phyloP scores from a whole-genome alignment of 92 coral and sea anemone genomes.

The Palythoa heliodiscus region DNA sequence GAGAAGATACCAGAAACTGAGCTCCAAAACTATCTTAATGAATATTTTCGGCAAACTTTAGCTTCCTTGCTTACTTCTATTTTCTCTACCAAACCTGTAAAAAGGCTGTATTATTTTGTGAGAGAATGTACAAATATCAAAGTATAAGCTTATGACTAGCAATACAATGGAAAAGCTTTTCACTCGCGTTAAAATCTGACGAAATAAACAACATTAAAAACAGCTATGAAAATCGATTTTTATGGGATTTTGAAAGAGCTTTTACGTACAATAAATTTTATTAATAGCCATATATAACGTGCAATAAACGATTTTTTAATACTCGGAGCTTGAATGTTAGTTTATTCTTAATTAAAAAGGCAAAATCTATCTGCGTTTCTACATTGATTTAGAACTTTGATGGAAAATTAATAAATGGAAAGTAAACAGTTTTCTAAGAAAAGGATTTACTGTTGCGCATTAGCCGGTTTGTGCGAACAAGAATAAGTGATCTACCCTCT shows the following conservation, averaged over 20 bases:
- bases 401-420: neutral
- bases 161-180: neutral
- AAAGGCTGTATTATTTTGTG: neutral
- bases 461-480: constrained; percentile 28
- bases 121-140: neutral
- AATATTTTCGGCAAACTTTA: constrained; percentile 25
- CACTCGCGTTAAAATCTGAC: neutral
- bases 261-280: constrained; percentile 1
- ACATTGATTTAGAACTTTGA: constrained; percentile 5
- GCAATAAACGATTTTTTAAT: neutral
- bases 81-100: too few relatives aligned
- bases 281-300: constrained; percentile 1
- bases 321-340: neutral
- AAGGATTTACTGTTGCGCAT: neutral
- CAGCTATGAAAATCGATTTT: neutral
- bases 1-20: neutral
- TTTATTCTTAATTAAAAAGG: constrained; percentile 29
- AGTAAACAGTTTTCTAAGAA: neutral
- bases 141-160: neutral
- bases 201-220: neutral
- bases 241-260: neutral
- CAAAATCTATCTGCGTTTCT: neutral
- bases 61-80: too few relatives aligned
- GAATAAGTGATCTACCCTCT: neutral
- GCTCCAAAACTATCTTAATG: constrained; percentile 11